Conservation (phyloP, 2,888 invertebrate species). For the Yponomeuta plumbellus region DNA sequence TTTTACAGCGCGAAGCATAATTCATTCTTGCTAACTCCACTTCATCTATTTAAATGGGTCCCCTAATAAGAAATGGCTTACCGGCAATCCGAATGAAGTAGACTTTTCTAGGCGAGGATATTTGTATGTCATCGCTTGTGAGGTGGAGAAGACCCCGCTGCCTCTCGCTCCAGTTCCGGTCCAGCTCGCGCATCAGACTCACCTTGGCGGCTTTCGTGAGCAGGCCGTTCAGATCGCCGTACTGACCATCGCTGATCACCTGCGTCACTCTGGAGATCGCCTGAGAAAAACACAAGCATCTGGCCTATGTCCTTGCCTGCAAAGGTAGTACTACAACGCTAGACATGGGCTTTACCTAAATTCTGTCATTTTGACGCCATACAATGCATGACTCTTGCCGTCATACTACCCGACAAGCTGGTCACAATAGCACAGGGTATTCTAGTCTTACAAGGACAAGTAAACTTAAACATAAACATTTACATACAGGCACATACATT, state of each 20-base stretch:
- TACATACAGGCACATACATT: too few species aligned
- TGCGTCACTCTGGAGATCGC: constrained; percentile 65
- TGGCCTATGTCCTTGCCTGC: too few species aligned
- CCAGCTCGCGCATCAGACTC: constrained; percentile 59
- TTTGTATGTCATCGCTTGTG: constrained; percentile 57
- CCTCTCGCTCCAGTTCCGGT: constrained; percentile 58
- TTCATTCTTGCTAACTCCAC: too few species aligned
- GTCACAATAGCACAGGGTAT: too few species aligned
- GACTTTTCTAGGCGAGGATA: constrained; percentile 64
- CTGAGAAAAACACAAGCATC: constrained; percentile 31
- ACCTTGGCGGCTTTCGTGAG: constrained; percentile 61
- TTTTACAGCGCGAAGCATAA: too few species aligned
- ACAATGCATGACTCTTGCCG: too few species aligned
- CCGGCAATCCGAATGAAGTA: constrained; percentile 68
- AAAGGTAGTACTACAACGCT: neutral
- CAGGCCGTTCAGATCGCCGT: constrained; percentile 56
- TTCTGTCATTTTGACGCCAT: too few species aligned
- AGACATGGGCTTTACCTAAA: too few species aligned
- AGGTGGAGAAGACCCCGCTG: constrained; percentile 54
- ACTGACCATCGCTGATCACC: constrained; percentile 56
- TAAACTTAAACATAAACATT: too few species aligned
- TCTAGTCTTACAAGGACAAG: too few species aligned
- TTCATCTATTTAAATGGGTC: neutral
- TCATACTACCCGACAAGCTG: too few species aligned
- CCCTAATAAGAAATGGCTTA: constrained; percentile 26